phyloP scores from a whole-genome alignment of 2,888 invertebrate species.

The Maniola hyperantus region DNA sequence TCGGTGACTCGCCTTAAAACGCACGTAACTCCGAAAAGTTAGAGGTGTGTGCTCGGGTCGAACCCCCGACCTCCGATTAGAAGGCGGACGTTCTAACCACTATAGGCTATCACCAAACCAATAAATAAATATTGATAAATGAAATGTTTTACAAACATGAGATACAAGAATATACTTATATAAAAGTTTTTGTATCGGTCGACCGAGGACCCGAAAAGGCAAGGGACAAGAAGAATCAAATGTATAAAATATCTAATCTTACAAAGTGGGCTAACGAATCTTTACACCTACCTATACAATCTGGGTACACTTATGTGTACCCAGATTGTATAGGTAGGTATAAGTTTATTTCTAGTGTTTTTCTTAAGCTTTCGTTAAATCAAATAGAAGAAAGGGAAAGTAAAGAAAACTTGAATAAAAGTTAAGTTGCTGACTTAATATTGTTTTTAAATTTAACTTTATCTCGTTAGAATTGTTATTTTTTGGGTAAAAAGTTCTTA shows the following conservation, averaged over 20 bases:
- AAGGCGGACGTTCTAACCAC: no score
- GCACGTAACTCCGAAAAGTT: no score
- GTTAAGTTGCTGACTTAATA: neutral
- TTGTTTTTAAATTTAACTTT: neutral
- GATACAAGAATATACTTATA: neutral
- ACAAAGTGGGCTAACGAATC: neutral
- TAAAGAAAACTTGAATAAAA: neutral
- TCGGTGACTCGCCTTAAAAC: no score
- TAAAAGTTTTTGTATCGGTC: neutral
- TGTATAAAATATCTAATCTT: neutral
- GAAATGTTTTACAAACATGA: no score
- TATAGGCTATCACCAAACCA: no score
- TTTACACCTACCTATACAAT: no score
- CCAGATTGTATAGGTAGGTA: neutral
- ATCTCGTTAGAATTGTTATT: neutral
- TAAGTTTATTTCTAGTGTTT: constrained; percentile 3
- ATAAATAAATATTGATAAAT: no score
- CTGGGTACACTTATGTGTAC: no score
- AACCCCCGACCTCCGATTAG: no score
- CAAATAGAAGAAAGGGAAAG: constrained; percentile 1
- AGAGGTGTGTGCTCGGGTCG: no score
- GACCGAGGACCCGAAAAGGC: neutral
- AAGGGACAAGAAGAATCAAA: neutral
- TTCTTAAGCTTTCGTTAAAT: constrained; percentile 2
- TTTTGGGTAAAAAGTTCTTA: neutral